Evolutionary conservation across 2,888 invertebrate species (phyloP), one percentile per base, ranked within the genome.

Genomic region (Lottia gigantea): DNA sequence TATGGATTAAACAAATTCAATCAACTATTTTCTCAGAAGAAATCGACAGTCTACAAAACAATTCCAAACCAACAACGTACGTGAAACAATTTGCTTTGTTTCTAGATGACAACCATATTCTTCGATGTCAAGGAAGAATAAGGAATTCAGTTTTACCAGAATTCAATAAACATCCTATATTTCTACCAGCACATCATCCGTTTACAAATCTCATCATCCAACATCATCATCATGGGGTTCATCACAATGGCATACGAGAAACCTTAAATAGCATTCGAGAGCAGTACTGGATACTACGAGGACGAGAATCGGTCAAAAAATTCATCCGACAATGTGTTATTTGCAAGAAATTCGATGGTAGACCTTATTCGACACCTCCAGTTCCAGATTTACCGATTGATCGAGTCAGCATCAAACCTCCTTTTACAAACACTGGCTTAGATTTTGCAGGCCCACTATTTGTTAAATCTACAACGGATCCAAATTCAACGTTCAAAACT

Each of bases 391-490:
- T 49, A 49, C 19, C 55, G 4, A 23, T 19, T n/a, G 49, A 49
- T 55, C 55, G 55, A 19, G 55, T 55, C 23, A 55, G 55, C 14
- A 19, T 23, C n/a, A 19, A 55, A 2, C 55, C 55, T 14, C 55
- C 23, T n/a, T 55, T 55, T 55, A 55, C 55, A 19, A 55, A 7
- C 23, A 55, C 55, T 16, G 49, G 49, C 16, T 49, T 49, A n/a
- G 49, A 55, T 23, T n/a, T 55, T 55, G 55, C 55, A 19, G 55
- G 55, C n/a, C 55, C 19, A 23, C 19, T 55, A 19, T 19, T 74
- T 1, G 68, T 65, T 14, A 75, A 77, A 64, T 23, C n/a, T 55
- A 55, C 19, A n/a, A n/a, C 19, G n/a, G 19, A 55, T 55, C 23
- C 23, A 7, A 23, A 23, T 12, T 8, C n/a, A 55, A 55, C n/a